phyloP scores from a whole-genome alignment of 2,113 vertebrate species.

The Echinops telfairi region DNA sequence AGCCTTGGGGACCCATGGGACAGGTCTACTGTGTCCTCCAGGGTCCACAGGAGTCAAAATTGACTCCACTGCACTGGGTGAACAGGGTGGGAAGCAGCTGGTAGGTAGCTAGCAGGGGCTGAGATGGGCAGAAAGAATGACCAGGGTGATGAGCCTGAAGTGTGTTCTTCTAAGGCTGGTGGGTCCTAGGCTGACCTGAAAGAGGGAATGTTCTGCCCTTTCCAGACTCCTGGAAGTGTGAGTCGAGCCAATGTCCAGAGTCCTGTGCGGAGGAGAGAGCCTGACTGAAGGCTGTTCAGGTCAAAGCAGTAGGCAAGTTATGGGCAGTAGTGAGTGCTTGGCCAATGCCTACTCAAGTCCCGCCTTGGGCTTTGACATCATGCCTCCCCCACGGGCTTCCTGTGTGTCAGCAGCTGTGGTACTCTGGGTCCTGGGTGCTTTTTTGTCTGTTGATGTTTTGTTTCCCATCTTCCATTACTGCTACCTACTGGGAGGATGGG shows the following conservation, averaged over 20 bases:
- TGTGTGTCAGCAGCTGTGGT: accelerated
- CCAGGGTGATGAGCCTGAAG: too few species aligned
- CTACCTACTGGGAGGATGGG: neutral
- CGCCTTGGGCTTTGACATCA: accelerated
- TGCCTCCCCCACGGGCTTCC: accelerated
- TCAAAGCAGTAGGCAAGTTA: accelerated
- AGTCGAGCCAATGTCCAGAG: too few species aligned
- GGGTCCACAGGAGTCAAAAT: too few species aligned
- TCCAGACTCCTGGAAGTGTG: neutral
- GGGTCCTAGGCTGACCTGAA: too few species aligned
- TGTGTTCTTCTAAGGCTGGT: too few species aligned
- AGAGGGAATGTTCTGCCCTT: neutral
- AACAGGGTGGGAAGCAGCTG: neutral
- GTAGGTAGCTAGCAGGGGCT: too few species aligned
- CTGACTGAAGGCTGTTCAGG: neutral
- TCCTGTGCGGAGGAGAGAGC: neutral
- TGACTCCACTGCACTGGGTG: neutral
- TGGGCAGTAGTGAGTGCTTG: accelerated
- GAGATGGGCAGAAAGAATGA: too few species aligned
- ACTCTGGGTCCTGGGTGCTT: accelerated
- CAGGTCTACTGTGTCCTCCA: too few species aligned
- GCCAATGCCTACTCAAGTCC: accelerated
- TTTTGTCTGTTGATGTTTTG: accelerated
- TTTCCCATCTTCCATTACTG: accelerated
- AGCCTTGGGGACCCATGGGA: too few species aligned